phyloP scores from a whole-genome alignment of 2,888 invertebrate species.

The Leucophenga maculata region DNA sequence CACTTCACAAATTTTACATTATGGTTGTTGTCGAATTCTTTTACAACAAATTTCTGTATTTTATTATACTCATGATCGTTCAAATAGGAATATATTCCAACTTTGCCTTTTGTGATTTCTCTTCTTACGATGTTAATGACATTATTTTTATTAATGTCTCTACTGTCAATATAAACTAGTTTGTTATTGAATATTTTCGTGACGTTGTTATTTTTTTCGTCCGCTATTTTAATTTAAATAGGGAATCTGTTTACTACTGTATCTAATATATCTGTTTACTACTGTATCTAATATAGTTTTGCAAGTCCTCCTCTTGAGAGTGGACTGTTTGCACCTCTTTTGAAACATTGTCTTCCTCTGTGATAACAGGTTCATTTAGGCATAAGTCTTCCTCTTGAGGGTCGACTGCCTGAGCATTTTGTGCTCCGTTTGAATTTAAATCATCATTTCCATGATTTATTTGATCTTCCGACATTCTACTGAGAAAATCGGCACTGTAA shows the following conservation, averaged over 20 bases:
- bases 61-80: conserved; percentile 32
- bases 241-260: conserved; percentile 39
- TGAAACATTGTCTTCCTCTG: neutral
- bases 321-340: neutral
- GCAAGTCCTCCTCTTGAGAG: too few relatives aligned
- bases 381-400: too few relatives aligned
- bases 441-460: too few relatives aligned
- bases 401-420: too few relatives aligned
- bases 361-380: too few relatives aligned
- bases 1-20: conserved; percentile 34
- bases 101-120: conserved; percentile 25
- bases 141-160: conserved; percentile 28
- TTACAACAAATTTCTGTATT: conserved; percentile 30
- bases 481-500: conserved; percentile 38
- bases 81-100: conserved; percentile 33
- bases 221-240: conserved; percentile 29
- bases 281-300: conserved; percentile 36
- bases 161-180: conserved; percentile 32
- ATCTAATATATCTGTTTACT: conserved; percentile 38
- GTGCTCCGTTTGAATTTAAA: too few relatives aligned
- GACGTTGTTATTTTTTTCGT: conserved; percentile 3
- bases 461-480: conserved; percentile 29
- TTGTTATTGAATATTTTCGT: conserved; percentile 25
- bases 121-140: conserved; percentile 23
- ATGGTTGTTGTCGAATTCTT: conserved; percentile 3